Base-by-base conservation (phyloP, 1,140 invertebrate genomes). In the Trichogramma pretiosum region DNA sequence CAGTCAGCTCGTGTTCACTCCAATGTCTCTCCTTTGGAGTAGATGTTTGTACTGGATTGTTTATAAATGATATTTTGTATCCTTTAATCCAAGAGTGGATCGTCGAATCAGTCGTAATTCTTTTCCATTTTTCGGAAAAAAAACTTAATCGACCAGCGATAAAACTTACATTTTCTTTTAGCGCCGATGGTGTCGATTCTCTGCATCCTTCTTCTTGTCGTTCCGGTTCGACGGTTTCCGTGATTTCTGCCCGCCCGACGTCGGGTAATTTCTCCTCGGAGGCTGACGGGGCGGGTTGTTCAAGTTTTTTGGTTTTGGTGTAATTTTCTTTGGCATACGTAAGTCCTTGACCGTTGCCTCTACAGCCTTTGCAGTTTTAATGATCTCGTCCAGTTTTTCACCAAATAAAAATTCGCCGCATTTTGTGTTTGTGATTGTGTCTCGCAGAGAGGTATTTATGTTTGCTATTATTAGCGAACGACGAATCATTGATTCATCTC, bases 51-150 rank as follows among this genome's bases (percentile, higher is more conserved):
- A 11, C n/a, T 2, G 28, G 21, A 7, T 18, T 8, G 3, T 21
- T 16, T n/a, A 22, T 10, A 19, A 50, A 51, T 3, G 41, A 37
- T 24, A 54, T 54, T 38, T 48, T 42, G 30, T 53, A 53, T 5
- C 53, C 53, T 10, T 39, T 19, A n/a, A 53, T 38, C 50, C 53
- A 57, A 17, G 28, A 30, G 11, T 53, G 18, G 1, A 55, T 30
- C 0, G 30, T 16, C 5, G 37, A 42, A 21, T 52, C 46, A 3
- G 47, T 18, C 4, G 56, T 55, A 8, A 58, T 52, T 23, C 41
- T 26, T 23, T 9, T 13, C 56, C 54, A 56, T 16, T 49, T 21
- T 2, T 35, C 21, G 0, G n/a, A 13, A 40, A 58, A 56, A 24
- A 18, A 37, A 21, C 22, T 24, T 32, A 56, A 46, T 14, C 52